These are phyloP conservation scores for Drosophila pseudoobscura DNA, from an alignment of 1,140 invertebrate species.

Conservation along the genomic window DNA sequence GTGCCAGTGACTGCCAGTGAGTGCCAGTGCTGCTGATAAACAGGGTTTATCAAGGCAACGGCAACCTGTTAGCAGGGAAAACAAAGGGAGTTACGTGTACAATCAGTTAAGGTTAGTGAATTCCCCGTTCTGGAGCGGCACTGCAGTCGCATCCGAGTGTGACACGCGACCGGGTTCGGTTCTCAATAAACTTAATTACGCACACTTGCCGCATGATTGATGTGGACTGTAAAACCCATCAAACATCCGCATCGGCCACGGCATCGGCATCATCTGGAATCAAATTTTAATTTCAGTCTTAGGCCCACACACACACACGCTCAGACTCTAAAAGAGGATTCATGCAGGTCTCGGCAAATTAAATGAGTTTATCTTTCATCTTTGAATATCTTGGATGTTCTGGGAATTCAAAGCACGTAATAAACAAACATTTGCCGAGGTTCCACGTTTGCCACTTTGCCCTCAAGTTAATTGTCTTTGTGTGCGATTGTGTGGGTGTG, in stretches of 20 bases:
- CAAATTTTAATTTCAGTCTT: slow-evolving; percentile 23
- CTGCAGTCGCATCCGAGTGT: slow-evolving; percentile 26
- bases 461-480: slow-evolving; percentile 54
- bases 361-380: slow-evolving; percentile 49
- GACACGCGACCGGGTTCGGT: slow-evolving; percentile 59
- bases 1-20: no score
- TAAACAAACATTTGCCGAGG: slow-evolving; percentile 59
- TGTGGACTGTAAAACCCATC: slow-evolving; percentile 6
- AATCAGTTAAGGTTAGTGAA: slow-evolving; percentile 64
- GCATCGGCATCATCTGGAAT: slow-evolving; percentile 14
- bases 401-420: slow-evolving; percentile 69
- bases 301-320: neutral
- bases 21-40: slow-evolving; percentile 30
- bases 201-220: slow-evolving; percentile 59
- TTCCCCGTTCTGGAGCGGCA: slow-evolving; percentile 1
- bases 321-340: neutral
- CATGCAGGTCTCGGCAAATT: slow-evolving; percentile 21
- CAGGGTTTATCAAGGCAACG: no score
- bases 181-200: slow-evolving; percentile 23
- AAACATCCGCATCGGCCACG: no score
- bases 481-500: neutral
- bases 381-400: slow-evolving; percentile 19
- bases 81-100: slow-evolving; percentile 11
- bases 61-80: slow-evolving; percentile 11
- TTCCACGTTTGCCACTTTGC: slow-evolving; percentile 52